These are phyloP conservation scores for Idaea aversata DNA, from an alignment of 2,888 invertebrate genomes.

Conservation along the genomic window DNA sequence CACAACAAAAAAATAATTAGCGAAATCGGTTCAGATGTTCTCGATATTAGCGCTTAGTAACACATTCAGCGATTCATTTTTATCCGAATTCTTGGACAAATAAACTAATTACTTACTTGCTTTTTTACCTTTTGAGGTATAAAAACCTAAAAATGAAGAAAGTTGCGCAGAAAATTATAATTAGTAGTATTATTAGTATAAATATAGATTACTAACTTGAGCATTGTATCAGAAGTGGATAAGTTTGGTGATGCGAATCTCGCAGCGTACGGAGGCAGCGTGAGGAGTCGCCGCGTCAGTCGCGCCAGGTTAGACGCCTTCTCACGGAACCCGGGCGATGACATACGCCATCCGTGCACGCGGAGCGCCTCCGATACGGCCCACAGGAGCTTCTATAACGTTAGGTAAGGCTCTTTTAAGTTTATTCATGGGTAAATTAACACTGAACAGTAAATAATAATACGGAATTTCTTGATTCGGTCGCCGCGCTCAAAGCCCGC, in stretches of 20 bases:
- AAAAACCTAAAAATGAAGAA: background rate
- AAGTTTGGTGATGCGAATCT: slow-evolving; percentile 62
- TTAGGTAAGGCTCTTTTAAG: too few relatives aligned
- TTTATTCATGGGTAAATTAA: too few relatives aligned
- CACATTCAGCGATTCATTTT: too few relatives aligned
- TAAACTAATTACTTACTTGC: background rate
- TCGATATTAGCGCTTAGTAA: too few relatives aligned
- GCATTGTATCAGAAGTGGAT: slow-evolving; percentile 87
- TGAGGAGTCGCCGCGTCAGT: slow-evolving; percentile 82
- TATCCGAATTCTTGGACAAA: too few relatives aligned
- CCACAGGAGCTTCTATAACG: slow-evolving; percentile 87
- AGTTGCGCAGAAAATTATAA: slow-evolving; percentile 7
- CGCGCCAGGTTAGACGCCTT: slow-evolving; percentile 85
- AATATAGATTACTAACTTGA: slow-evolving; percentile 67
- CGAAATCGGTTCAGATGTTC: too few relatives aligned
- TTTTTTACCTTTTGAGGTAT: too few relatives aligned
- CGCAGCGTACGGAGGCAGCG: slow-evolving; percentile 63
- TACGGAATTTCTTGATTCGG: too few relatives aligned
- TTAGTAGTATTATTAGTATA: too few relatives aligned
- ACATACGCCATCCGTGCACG: slow-evolving; percentile 84
- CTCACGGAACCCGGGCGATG: slow-evolving; percentile 85
- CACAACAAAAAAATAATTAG: too few relatives aligned
- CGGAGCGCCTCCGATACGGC: slow-evolving; percentile 89
- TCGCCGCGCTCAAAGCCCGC: too few relatives aligned
- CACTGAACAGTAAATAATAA: too few relatives aligned